These are phyloP conservation scores for Hyposmocoma kahamanoa DNA, from an alignment of 1,140 invertebrate genomes.

Conservation along the genomic window DNA sequence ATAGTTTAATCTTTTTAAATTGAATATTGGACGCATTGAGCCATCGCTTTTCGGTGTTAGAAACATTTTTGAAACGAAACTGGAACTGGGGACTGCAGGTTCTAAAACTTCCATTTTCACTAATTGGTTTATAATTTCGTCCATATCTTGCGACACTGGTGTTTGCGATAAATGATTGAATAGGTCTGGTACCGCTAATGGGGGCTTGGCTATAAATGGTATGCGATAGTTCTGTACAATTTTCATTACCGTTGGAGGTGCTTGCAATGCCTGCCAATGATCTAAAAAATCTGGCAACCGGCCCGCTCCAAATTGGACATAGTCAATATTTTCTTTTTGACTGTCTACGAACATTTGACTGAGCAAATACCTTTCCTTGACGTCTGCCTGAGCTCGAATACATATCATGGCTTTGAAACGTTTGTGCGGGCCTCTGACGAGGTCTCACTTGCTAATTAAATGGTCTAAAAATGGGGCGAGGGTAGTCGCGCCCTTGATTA, in stretches of 20 bases:
- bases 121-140: neutral
- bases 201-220: neutral
- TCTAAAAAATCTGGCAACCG: neutral
- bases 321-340: constrained; percentile 3
- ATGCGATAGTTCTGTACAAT: constrained; percentile 1
- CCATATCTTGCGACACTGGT: constrained; percentile 12
- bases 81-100: neutral
- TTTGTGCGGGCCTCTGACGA: neutral
- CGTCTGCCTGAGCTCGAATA: neutral
- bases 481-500: neutral
- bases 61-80: constrained; percentile 19
- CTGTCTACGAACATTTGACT: neutral
- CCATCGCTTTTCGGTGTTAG: constrained; percentile 2
- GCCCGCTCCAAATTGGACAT: neutral
- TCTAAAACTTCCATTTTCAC: neutral
- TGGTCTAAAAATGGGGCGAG: neutral
- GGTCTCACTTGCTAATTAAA: neutral
- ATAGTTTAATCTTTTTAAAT: constrained; percentile 23
- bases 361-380: neutral
- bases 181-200: constrained; percentile 1
- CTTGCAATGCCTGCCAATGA: constrained; percentile 1
- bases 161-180: neutral
- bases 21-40: constrained; percentile 24
- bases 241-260: constrained; percentile 7
- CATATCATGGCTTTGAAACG: neutral